Percentiles rank a stretch among this genome's conserved stretches.
These are phyloP conservation scores for Spilosoma lubricipeda DNA, from an alignment of 2,888 invertebrate genomes.

Conservation along the genomic window DNA sequence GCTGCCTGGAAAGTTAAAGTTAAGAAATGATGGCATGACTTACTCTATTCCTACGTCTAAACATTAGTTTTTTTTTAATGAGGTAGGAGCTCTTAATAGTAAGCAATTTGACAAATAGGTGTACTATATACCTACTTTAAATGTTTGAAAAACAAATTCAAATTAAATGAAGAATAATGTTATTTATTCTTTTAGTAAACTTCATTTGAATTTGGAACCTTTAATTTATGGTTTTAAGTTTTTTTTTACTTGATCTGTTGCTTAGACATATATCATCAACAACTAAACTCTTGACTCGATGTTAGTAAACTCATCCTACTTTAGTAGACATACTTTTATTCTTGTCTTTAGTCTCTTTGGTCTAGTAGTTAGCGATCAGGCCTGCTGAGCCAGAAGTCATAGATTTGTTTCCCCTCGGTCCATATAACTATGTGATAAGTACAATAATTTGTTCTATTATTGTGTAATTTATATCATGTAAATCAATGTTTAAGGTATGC, in stretches of 20 bases:
- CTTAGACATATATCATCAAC: slow-evolving; percentile 24
- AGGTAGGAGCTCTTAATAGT: slow-evolving; percentile 1
- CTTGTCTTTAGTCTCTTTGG: too few species aligned
- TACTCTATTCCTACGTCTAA: not conserved
- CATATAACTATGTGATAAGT: too few species aligned
- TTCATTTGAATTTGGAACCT: not conserved
- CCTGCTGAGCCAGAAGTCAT: too few species aligned
- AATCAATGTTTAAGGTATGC: too few species aligned
- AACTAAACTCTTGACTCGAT: too few species aligned
- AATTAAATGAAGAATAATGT: not conserved
- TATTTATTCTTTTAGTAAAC: not conserved
- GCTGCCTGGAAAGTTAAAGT: slow-evolving; percentile 36
- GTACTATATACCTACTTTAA: slow-evolving; percentile 32
- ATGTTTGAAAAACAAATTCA: not conserved
- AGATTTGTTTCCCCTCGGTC: too few species aligned
- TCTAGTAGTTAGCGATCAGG: too few species aligned
- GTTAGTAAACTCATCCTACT: not conserved
- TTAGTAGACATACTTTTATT: not conserved
- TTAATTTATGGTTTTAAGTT: slow-evolving; percentile 11
- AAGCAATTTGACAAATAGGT: slow-evolving; percentile 34
- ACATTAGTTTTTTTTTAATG: not conserved
- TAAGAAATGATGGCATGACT: slow-evolving; percentile 8
- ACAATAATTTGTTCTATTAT: too few species aligned
- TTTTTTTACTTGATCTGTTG: slow-evolving; percentile 18
- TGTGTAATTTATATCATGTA: too few species aligned